Base-by-base conservation (phyloP, 2,797 vertebrate species). In the Bradypodion pumilum region DNA sequence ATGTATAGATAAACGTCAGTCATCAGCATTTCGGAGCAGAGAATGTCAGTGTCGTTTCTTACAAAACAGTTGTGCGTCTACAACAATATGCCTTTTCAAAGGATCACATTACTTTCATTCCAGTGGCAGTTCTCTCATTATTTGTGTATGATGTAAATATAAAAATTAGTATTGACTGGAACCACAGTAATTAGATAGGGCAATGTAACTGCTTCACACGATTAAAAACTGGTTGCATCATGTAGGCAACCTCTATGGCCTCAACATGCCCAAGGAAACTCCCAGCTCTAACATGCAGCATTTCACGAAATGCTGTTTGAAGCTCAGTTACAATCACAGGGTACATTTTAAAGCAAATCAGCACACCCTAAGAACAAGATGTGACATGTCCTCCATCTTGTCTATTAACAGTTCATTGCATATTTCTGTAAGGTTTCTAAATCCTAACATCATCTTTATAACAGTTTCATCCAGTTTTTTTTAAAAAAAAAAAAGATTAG, bases 211-310 rank as follows among this genome's bases (percentile, higher is more conserved):
- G 83, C 72, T 85, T 82, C 87, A 83, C 87, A 62, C 72, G 65
- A 86, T 81, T 86, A 56, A 81, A 74, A 89, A 66, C 25, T 86
- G 69, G 56, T 42, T 80, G 35, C 49, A 75, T 13, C 0, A 0
- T 81, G 62, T 60, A 62, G 56, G 86, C 56, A 86, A 9, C 2
- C 76, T 65, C 75, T 21, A 35, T 70, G 83, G 85, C 70, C 87
- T 86, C 83, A 89, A 74, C 89, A 87, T 89, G 89, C 80, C 65
- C 82, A 87, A 49, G 65, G 74, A 80, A 89, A 86, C 49, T 81
- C 69, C 89, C 76, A 40, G 8, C 21, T 42, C 52, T 86, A 68
- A 16, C 52, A 89, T 23, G 25, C 59, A 69, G 42, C 59, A 92
- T 66, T 27, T 80, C 1, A 82, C 0, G 0, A 19, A 89, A 21